Percentiles rank a stretch among this genome's conserved stretches.
These are phyloP conservation scores for Hippasteria phrygiana DNA, from an alignment of 53 echinoderm and acorn worm genomes.

Conservation along the genomic window DNA sequence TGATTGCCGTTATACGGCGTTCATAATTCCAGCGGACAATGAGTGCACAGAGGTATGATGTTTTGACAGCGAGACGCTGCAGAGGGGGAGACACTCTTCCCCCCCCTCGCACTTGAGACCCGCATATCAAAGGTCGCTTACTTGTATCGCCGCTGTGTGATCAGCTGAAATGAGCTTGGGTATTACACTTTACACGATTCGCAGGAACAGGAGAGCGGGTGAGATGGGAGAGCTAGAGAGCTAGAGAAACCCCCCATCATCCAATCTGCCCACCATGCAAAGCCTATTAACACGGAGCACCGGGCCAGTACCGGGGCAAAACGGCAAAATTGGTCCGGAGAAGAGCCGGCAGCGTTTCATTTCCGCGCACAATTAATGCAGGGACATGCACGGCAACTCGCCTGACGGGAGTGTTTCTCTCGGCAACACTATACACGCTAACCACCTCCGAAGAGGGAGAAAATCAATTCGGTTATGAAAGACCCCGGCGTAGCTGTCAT, in stretches of 20 bases:
- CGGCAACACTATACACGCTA: conserved; percentile 48
- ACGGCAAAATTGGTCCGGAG: conserved; percentile 36
- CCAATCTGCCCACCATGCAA: conserved; percentile 44
- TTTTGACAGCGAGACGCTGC: conserved; percentile 55
- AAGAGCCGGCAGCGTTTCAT: conserved; percentile 54
- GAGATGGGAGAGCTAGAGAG: conserved; percentile 2
- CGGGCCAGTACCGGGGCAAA: conserved; percentile 13
- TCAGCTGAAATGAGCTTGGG: conserved; percentile 36
- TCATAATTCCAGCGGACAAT: conserved; percentile 46
- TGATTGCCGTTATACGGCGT: conserved; percentile 39
- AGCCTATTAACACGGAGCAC: conserved; percentile 57
- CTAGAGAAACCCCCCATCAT: not conserved
- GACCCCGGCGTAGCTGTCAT: conserved; percentile 59
- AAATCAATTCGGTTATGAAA: conserved; percentile 66
- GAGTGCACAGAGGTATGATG: conserved; percentile 30
- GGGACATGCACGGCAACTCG: conserved; percentile 41
- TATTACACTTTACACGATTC: conserved; percentile 36
- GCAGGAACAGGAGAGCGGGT: not conserved
- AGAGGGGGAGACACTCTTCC: not conserved
- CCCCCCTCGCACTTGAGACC: conserved; percentile 26
- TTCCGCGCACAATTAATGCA: conserved; percentile 61
- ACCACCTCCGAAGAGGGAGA: not conserved
- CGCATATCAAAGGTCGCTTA: conserved; percentile 55
- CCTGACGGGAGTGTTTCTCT: conserved; percentile 34
- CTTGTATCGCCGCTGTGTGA: conserved; percentile 48